Base-by-base conservation (phyloP, 2,888 invertebrate genomes). In the Ligdia adustata region DNA sequence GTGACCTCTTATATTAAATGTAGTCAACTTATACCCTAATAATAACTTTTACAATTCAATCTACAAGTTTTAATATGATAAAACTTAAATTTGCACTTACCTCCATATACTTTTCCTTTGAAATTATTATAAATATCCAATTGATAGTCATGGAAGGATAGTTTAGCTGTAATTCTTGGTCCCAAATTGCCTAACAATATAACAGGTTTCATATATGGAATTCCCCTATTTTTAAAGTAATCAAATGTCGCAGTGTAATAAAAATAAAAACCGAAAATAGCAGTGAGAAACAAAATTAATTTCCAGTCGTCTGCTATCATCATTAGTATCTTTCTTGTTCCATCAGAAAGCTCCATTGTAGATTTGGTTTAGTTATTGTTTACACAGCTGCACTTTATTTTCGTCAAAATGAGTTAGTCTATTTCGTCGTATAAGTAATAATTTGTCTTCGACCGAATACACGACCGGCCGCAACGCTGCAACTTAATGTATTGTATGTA, bases 141-240 rank as follows among this genome's bases (percentile, higher is more conserved):
- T 60, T 91, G 90, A 55, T 81, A 87, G 44, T 87, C 83, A 60
- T 89, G 89, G 54, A 89, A 89, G 7, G 91, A 91, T 62, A 67
- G 77, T 53, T 75, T 81, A 7, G 82, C 79, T 15, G 70, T 58
- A 35, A 91, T 50, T 50, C 91, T 73, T 1, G 82, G 76, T 14
- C 85, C 86, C 14, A 90, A 64, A 62, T 91, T 91, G 1, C 91
- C 91, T 31, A 91, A 67, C n/a, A 91, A 69, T 56, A 91, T 78
- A 13, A 67, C 73, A 2, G 91, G 91, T 62, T 91, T 82, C 61
- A 73, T 77, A 60, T 62, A 87, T 4, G 80, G 76, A 13, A 91
- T 73, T 4, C 84, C 85, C 66, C 75, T 87, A 43, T 87, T 84
- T 65, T 83, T 75, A 64, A 91, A 91, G 65, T 78, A 79, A 55